Evolutionary conservation across 1,140 invertebrate species (phyloP).

Genomic region (Armadillidium nasatum): DNA sequence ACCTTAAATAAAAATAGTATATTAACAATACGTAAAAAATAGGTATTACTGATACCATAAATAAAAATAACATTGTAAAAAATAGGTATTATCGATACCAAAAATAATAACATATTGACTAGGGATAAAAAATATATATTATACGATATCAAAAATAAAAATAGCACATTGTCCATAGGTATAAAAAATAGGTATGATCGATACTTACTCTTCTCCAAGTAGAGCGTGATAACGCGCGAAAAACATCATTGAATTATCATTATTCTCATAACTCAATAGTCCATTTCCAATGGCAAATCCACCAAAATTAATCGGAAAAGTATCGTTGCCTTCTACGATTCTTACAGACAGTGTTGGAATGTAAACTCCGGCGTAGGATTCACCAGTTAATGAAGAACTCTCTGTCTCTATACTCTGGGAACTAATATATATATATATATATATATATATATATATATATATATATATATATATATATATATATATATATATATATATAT

Average conservation of each 20-base stretch:
- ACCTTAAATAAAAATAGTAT: too few species aligned
- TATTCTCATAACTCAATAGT: slow-evolving; percentile 49
- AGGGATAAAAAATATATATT: not conserved
- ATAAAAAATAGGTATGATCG: not conserved
- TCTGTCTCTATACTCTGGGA: slow-evolving; percentile 52
- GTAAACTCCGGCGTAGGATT: slow-evolving; percentile 52
- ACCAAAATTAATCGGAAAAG: slow-evolving; percentile 46
- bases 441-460: too few species aligned
- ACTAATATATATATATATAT: too few species aligned
- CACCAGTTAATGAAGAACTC: slow-evolving; percentile 53
- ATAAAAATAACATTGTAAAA: too few species aligned
- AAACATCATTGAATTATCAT: slow-evolving; percentile 55
- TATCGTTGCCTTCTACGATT: slow-evolving; percentile 48
- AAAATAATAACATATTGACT: not conserved
- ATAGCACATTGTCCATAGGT: too few species aligned
- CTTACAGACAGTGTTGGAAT: slow-evolving; percentile 54
- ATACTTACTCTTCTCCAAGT: slow-evolving; percentile 49
- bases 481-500: too few species aligned
- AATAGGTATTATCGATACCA: not conserved
- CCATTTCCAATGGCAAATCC: slow-evolving; percentile 57
- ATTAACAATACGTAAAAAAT: too few species aligned
- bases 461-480: too few species aligned
- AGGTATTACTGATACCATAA: too few species aligned
- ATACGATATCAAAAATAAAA: too few species aligned
- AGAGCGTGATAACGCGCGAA: slow-evolving; percentile 55